A percentile compares a stretch with the other conserved stretches of the same genome.
These are phyloP conservation scores for Coronaproctus castanopsis DNA, from an alignment of 2,888 invertebrate genomes.

Conservation along the genomic window DNA sequence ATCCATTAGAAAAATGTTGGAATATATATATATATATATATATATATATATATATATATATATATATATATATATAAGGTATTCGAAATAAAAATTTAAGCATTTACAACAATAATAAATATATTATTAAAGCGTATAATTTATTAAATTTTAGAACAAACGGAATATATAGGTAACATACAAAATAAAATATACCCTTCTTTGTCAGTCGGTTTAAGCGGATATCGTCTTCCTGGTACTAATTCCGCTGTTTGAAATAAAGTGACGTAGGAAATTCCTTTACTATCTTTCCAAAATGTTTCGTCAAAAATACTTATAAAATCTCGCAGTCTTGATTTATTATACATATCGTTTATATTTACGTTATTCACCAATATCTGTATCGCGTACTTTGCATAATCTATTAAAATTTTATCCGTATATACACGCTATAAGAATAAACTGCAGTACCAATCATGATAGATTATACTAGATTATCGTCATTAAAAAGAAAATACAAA, in stretches of 20 bases:
- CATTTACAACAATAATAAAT: too few relatives aligned
- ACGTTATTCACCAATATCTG: background rate
- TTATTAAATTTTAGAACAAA: too few relatives aligned
- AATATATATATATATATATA: too few relatives aligned
- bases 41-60: background rate
- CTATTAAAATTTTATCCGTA: too few relatives aligned
- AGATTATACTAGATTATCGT: too few relatives aligned
- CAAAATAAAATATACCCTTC: background rate
- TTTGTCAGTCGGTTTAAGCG: background rate
- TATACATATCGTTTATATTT: background rate
- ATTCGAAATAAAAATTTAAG: background rate
- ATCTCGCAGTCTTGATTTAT: background rate
- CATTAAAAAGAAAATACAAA: too few relatives aligned
- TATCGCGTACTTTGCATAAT: background rate
- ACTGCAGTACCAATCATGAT: too few relatives aligned
- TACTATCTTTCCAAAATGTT: background rate
- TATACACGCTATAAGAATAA: too few relatives aligned
- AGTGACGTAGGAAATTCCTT: background rate
- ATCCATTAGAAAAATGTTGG: too few relatives aligned
- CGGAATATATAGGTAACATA: too few relatives aligned
- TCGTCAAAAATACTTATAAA: background rate
- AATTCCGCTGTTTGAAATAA: background rate
- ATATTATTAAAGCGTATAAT: too few relatives aligned
- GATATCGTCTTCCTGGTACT: background rate
- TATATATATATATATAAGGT: background rate